Conservation (phyloP, 2,113 vertebrate genomes). For the Misgurnus anguillicaudatus region DNA sequence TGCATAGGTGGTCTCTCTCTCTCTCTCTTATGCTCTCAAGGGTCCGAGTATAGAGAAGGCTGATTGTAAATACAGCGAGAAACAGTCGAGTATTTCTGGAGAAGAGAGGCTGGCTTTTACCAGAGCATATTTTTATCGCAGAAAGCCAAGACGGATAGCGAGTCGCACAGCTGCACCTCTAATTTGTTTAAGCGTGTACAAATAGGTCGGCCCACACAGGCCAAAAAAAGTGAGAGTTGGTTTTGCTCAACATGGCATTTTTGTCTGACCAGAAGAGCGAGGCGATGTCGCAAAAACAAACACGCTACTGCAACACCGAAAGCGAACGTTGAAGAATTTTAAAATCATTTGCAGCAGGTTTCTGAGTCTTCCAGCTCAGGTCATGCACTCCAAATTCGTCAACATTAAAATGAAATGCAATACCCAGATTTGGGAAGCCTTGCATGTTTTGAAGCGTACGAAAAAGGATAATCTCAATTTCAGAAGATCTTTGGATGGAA, state of each 20-base stretch:
- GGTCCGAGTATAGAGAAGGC: conserved; percentile 56
- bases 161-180: conserved; percentile 74
- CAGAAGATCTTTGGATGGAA: conserved; percentile 25
- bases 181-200: conserved; percentile 79
- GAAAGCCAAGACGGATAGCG: conserved; percentile 72
- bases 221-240: conserved; percentile 77
- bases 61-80: conserved; percentile 70
- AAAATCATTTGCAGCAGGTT: not conserved
- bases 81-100: conserved; percentile 67
- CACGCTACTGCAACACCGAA: conserved; percentile 60
- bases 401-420: not conserved
- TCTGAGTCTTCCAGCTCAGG: not conserved
- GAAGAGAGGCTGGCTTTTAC: conserved; percentile 68
- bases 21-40: conserved; percentile 39
- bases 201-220: conserved; percentile 75
- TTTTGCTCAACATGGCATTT: conserved; percentile 77
- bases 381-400: not conserved
- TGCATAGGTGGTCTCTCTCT: conserved; percentile 67
- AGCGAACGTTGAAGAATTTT: not conserved
- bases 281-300: conserved; percentile 68
- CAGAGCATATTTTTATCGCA: conserved; percentile 73
- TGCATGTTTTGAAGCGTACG: conserved; percentile 25
- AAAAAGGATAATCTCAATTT: conserved; percentile 5
- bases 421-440: not conserved
- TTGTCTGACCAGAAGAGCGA: conserved; percentile 71